Evolutionary conservation across 1,140 invertebrate genomes (phyloP).

Genomic region (Ectropis grisescens): DNA sequence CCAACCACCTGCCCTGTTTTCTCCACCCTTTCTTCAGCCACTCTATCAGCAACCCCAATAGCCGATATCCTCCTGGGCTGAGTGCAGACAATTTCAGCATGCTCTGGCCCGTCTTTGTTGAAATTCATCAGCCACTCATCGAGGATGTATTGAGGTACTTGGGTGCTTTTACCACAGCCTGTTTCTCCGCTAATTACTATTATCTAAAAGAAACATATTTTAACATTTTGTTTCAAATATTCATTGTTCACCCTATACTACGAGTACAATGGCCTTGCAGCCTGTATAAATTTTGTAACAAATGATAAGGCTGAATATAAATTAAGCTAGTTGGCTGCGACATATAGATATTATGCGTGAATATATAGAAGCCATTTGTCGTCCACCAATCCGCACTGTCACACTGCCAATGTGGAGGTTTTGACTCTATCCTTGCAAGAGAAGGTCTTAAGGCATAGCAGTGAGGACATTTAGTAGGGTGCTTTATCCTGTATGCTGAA

Average conservation of each 20-base stretch:
- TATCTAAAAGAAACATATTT: constrained; percentile 57
- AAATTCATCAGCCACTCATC: constrained; percentile 78
- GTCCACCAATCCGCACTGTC: too few relatives aligned
- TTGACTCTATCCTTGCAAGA: too few relatives aligned
- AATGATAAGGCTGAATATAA: too few relatives aligned
- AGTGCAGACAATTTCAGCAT: constrained; percentile 90
- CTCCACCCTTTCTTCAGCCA: constrained; percentile 89
- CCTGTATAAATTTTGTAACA: too few relatives aligned
- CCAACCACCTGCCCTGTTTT: constrained; percentile 78
- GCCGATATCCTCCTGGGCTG: constrained; percentile 94
- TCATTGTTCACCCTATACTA: background rate
- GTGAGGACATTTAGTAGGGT: too few relatives aligned
- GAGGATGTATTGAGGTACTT: constrained; percentile 93
- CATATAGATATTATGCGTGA: too few relatives aligned
- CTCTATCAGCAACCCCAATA: constrained; percentile 91
- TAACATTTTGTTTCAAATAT: constrained; percentile 4
- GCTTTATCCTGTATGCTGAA: too few relatives aligned
- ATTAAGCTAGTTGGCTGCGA: too few relatives aligned
- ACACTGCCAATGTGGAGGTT: too few relatives aligned
- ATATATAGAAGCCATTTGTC: too few relatives aligned
- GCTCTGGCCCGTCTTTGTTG: constrained; percentile 45
- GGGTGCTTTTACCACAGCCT: constrained; percentile 91
- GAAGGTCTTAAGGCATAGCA: too few relatives aligned
- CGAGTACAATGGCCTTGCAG: too few relatives aligned
- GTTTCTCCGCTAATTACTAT: constrained; percentile 88